Evolutionary conservation across 2,797 vertebrate genomes (phyloP), one percentile per base, ranked within the genome.

Genomic region (Chelonia mydas): DNA sequence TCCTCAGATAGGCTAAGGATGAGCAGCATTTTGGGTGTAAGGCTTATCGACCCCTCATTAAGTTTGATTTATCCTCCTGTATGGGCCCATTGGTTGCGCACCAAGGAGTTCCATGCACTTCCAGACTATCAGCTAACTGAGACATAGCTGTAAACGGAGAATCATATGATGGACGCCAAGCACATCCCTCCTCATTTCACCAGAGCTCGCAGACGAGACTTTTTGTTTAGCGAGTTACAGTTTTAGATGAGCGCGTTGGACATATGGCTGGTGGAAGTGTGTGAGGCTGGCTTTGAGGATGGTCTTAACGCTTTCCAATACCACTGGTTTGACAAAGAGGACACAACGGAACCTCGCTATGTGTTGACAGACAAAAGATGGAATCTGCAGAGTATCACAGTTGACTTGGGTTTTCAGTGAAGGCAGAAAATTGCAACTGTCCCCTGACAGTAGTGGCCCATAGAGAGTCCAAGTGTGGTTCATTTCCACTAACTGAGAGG

Each of bases 391-490:
- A 31, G 45, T 47, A 1, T 65, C 15, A 37, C 50, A 83, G 72
- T 59, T 41, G 90, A 57, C 13, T 45, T 8, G 25, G 37, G 54
- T 0, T 85, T 85, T 47, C 6, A 7, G 37, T 61, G 68, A 81
- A 91, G 90, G 90, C 84, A 83, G 84, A 74, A 76, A 57, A 11
- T 51, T 41, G 11, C 3, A 65, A 3, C 27, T 13, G 27, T 81
- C 61, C 85, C 74, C 41, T 33, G 0, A 4, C 61, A 27, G 82
- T 0, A 0, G 0, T 2, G 55, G 11, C 51, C 57, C 45, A 37
- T 45, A 6, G 47, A 33, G 68, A 3, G 17, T 45, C 68, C 37
- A 37, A 50, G 19, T 21, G 19, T 7, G 49, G 37, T 65, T 77
- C 25, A 37, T 45, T 77, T 49, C 19, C 50, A 41, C 33, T 50